These are phyloP conservation scores for Buceros bicornis DNA, from an alignment of 2,797 vertebrate species.

Conservation along the genomic window DNA sequence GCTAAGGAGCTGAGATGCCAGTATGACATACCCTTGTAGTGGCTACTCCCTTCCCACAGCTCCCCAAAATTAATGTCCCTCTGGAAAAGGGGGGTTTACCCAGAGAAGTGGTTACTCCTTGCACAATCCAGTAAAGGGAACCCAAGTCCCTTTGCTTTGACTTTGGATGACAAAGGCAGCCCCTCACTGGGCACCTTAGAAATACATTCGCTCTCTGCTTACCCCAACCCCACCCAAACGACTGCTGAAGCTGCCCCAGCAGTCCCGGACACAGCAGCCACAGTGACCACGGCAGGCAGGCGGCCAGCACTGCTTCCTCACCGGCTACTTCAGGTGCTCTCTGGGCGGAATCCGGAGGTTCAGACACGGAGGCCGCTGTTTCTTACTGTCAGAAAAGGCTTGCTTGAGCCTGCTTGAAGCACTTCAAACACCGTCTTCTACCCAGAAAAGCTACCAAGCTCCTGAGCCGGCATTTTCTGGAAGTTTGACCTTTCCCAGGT, in stretches of 20 bases:
- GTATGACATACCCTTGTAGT: neutral
- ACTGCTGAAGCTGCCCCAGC: neutral
- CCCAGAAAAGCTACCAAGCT: neutral
- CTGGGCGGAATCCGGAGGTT: neutral
- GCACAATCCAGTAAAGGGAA: neutral
- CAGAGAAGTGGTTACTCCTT: neutral
- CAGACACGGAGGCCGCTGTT: accelerated
- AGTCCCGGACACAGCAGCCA: neutral
- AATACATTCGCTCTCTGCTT: neutral
- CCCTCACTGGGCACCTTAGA: neutral
- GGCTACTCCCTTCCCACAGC: neutral
- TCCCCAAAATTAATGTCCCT: neutral
- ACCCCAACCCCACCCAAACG: neutral
- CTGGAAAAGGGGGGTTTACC: neutral
- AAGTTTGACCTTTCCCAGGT: neutral
- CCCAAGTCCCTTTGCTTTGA: neutral
- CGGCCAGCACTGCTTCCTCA: neutral
- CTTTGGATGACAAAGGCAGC: neutral
- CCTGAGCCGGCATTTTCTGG: neutral
- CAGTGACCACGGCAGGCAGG: neutral
- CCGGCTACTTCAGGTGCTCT: neutral
- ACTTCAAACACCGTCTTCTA: neutral
- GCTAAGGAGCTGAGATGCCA: neutral
- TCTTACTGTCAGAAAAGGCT: neutral
- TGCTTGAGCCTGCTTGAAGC: neutral